Evolutionary conservation across 2,888 invertebrate genomes (phyloP).

Genomic region (Malthinus flaveolus): DNA sequence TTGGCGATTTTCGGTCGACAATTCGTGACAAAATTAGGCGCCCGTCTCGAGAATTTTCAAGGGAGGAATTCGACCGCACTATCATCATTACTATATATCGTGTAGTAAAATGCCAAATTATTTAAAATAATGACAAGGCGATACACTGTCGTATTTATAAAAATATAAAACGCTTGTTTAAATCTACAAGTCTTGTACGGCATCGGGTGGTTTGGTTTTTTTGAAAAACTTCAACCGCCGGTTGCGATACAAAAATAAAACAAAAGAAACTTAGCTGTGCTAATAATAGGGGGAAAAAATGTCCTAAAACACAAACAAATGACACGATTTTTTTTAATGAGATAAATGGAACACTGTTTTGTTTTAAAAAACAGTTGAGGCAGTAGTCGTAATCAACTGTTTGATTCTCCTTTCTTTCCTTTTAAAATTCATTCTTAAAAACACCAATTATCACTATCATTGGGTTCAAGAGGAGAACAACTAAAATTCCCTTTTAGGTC

Average conservation of each 20-base stretch:
- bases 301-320: conserved; percentile 7
- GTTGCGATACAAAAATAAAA: neutral
- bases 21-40: no score
- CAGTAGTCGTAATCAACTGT: conserved; percentile 32
- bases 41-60: no score
- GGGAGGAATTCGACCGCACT: no score
- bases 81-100: conserved; percentile 8
- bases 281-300: neutral
- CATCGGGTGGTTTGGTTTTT: neutral
- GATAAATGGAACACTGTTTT: conserved; percentile 45
- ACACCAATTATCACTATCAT: conserved; percentile 20
- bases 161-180: conserved; percentile 27
- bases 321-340: conserved; percentile 15
- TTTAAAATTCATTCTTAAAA: conserved; percentile 16
- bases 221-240: neutral
- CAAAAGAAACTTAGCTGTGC: neutral
- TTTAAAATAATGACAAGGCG: conserved; percentile 20
- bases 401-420: conserved; percentile 26
- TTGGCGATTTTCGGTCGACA: no score
- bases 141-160: conserved; percentile 25
- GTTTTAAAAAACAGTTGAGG: conserved; percentile 35
- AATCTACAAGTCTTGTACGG: conserved; percentile 9
- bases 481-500: conserved; percentile 16
- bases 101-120: conserved; percentile 12
- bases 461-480: conserved; percentile 26